These are phyloP conservation scores for Ethmia dodecea DNA, from an alignment of 2,888 invertebrate genomes.

Conservation along the genomic window DNA sequence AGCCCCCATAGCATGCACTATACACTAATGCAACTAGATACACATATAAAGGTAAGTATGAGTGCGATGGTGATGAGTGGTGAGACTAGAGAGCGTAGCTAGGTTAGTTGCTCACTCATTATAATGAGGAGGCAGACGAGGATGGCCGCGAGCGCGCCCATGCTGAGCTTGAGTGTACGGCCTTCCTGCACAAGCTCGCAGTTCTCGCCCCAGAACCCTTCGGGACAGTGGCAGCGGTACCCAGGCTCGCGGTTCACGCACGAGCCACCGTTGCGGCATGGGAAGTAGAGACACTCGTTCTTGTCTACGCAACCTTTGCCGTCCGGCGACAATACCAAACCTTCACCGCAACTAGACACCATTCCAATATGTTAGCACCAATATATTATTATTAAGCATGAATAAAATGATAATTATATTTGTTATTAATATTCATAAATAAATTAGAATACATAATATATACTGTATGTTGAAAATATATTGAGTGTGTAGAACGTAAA, in stretches of 20 bases:
- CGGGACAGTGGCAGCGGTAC: slow-evolving; percentile 92
- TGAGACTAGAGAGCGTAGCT: slow-evolving; percentile 32
- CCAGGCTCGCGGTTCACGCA: slow-evolving; percentile 95
- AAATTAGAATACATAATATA: slow-evolving; percentile 11
- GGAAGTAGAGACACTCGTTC: slow-evolving; percentile 96
- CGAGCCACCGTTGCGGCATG: slow-evolving; percentile 94
- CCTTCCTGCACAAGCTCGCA: slow-evolving; percentile 96
- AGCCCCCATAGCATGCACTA: slow-evolving; percentile 67
- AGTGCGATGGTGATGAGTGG: slow-evolving; percentile 41
- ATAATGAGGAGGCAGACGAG: slow-evolving; percentile 97
- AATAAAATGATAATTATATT: neutral
- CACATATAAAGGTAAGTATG: slow-evolving; percentile 39
- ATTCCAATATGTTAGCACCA: slow-evolving; percentile 35
- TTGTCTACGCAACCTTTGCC: slow-evolving; percentile 96
- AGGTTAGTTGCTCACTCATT: slow-evolving; percentile 87
- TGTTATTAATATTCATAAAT: no score
- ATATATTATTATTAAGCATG: slow-evolving; percentile 2
- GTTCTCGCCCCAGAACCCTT: slow-evolving; percentile 96
- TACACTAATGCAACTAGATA: slow-evolving; percentile 38
- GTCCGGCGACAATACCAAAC: slow-evolving; percentile 92
- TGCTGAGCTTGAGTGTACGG: slow-evolving; percentile 95
- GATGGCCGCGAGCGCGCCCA: slow-evolving; percentile 98
- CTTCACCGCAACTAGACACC: slow-evolving; percentile 92
- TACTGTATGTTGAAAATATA: slow-evolving; percentile 7
- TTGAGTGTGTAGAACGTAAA: slow-evolving; percentile 9